Evolutionary conservation across 2,113 vertebrate species (phyloP).

Genomic region (Thalassarche chlororhynchos): DNA sequence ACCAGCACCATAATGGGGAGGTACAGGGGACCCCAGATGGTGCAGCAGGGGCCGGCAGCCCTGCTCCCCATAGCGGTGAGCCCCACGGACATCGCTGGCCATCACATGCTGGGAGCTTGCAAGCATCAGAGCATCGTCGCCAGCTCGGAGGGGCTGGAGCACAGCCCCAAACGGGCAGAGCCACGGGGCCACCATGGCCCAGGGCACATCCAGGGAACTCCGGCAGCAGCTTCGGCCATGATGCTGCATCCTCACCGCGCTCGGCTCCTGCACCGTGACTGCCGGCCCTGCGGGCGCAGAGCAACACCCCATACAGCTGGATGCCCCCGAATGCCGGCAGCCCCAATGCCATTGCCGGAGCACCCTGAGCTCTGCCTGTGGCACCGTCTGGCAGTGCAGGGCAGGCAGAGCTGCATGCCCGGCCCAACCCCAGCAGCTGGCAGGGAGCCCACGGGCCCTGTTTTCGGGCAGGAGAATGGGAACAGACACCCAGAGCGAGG

Average conservation of each 20-base stretch:
- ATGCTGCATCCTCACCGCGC: fast-evolving
- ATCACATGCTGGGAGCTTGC: neutral
- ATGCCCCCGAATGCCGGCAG: neutral
- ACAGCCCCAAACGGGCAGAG: neutral
- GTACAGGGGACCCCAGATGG: neutral
- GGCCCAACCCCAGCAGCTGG: neutral
- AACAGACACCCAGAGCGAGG: neutral
- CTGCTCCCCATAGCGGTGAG: neutral
- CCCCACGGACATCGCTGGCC: neutral
- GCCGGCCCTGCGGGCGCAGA: neutral
- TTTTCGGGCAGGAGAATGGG: neutral
- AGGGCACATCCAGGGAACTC: neutral
- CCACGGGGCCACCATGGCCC: neutral
- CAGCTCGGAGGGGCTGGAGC: neutral
- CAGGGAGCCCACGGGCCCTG: neutral
- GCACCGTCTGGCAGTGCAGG: neutral
- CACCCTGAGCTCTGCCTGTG: neutral
- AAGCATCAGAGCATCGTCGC: neutral
- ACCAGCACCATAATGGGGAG: neutral
- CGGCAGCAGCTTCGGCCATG: fast-evolving
- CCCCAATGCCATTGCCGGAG: fast-evolving
- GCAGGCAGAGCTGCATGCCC: neutral
- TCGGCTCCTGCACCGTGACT: neutral
- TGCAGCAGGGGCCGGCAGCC: neutral
- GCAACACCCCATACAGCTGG: fast-evolving